phyloP scores from a whole-genome alignment of 2,888 invertebrate genomes.

The Yponomeuta cagnagella region DNA sequence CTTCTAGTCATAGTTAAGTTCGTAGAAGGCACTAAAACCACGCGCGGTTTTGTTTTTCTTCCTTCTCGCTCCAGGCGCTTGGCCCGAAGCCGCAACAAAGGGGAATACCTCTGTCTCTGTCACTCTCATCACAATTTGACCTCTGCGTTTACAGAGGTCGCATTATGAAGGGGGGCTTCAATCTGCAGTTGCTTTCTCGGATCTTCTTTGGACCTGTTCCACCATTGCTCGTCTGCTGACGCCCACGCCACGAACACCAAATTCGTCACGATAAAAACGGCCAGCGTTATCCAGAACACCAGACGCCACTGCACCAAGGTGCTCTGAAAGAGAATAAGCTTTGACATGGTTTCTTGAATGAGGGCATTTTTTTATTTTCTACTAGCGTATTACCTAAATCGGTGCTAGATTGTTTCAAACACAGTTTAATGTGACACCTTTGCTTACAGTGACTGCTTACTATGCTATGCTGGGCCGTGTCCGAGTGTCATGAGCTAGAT shows the following conservation, averaged over 20 bases:
- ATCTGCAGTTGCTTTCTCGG: slow-evolving; percentile 25
- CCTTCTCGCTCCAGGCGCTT: not conserved
- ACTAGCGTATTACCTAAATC: not conserved
- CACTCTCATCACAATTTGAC: slow-evolving; percentile 44
- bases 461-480: too few species aligned
- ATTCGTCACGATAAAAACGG: slow-evolving; percentile 82
- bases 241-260: slow-evolving; percentile 83
- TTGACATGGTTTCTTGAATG: not conserved
- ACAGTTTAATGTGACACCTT: too few species aligned
- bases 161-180: slow-evolving; percentile 15
- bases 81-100: not conserved
- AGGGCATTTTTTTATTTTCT: not conserved
- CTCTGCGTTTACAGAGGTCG: slow-evolving; percentile 51
- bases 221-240: slow-evolving; percentile 85
- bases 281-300: slow-evolving; percentile 88
- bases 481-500: too few species aligned
- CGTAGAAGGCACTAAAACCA: not conserved
- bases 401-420: too few species aligned
- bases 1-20: not conserved
- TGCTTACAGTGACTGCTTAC: too few species aligned
- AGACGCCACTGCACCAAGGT: slow-evolving; percentile 82
- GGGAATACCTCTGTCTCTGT: not conserved
- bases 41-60: not conserved
- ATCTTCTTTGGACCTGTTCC: slow-evolving; percentile 77
- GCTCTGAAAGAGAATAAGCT: slow-evolving; percentile 58